phyloP scores from a whole-genome alignment of 1,140 invertebrate species.

The Drosophila pruinosa region DNA sequence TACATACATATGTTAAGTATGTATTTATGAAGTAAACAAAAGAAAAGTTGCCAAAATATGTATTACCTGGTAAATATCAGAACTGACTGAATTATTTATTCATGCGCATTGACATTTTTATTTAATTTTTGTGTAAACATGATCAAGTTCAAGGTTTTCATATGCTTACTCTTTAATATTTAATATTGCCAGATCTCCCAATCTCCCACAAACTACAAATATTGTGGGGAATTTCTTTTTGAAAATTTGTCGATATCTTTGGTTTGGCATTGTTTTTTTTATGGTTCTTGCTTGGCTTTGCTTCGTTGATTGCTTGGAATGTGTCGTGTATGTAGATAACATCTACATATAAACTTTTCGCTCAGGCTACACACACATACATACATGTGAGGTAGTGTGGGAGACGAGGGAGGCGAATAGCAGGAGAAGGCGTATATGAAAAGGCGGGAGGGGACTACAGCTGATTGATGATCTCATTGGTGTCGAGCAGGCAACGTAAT shows the following conservation, averaged over 20 bases:
- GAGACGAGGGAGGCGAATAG: not conserved
- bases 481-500: not conserved
- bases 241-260: conserved; percentile 28
- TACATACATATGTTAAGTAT: no score
- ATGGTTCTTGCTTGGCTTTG: conserved; percentile 18
- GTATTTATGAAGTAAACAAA: conserved; percentile 21
- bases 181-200: not conserved
- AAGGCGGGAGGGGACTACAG: not conserved
- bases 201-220: conserved; percentile 2
- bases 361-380: no score
- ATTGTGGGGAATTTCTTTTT: conserved; percentile 6
- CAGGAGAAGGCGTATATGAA: not conserved
- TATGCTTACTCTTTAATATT: not conserved
- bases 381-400: not conserved
- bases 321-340: conserved; percentile 37
- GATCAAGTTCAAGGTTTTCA: conserved; percentile 24
- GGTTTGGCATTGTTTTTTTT: conserved; percentile 19
- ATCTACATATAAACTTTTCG: conserved; percentile 28
- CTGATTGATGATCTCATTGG: conserved; percentile 49
- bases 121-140: conserved; percentile 1
- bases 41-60: not conserved
- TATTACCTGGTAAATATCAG: conserved; percentile 1
- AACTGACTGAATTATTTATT: not conserved
- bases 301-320: conserved; percentile 63
- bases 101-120: not conserved